Conservation (phyloP, 1,140 invertebrate genomes). For the Drosophila malerkotliana region DNA sequence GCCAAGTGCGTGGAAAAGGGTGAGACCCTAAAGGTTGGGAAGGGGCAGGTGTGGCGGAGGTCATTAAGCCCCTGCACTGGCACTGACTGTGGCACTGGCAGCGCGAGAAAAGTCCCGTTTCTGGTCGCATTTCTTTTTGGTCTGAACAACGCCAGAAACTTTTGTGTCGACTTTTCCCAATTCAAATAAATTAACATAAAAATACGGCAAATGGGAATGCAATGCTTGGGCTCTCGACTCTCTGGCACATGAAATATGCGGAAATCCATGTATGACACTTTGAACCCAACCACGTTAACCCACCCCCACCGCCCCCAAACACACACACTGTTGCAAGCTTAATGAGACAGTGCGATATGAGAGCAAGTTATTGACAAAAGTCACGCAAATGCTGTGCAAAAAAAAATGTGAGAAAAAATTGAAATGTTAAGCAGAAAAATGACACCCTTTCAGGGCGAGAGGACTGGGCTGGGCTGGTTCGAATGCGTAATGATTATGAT, state of each 20-base stretch:
- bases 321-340: not conserved
- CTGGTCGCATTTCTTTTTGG: constrained; percentile 3
- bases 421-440: constrained; percentile 68
- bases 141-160: constrained; percentile 54
- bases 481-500: constrained; percentile 69
- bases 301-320: not conserved
- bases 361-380: constrained; percentile 76
- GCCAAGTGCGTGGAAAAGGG: constrained; percentile 60
- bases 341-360: constrained; percentile 48
- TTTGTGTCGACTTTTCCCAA: constrained; percentile 54
- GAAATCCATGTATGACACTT: constrained; percentile 74
- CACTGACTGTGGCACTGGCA: constrained; percentile 37
- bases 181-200: constrained; percentile 80
- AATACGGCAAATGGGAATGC: constrained; percentile 67
- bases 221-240: constrained; percentile 27
- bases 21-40: constrained; percentile 3
- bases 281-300: constrained; percentile 15
- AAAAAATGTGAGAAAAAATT: constrained; percentile 72
- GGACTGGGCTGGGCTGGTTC: constrained; percentile 2
- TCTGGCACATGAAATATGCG: constrained; percentile 58
- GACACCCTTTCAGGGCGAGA: constrained; percentile 19
- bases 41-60: constrained; percentile 14
- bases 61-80: constrained; percentile 56
- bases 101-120: constrained; percentile 58
- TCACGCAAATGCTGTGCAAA: constrained; percentile 70